Evolutionary conservation across 2,797 vertebrate genomes (phyloP).

Genomic region (Cephalopachus bancanus): DNA sequence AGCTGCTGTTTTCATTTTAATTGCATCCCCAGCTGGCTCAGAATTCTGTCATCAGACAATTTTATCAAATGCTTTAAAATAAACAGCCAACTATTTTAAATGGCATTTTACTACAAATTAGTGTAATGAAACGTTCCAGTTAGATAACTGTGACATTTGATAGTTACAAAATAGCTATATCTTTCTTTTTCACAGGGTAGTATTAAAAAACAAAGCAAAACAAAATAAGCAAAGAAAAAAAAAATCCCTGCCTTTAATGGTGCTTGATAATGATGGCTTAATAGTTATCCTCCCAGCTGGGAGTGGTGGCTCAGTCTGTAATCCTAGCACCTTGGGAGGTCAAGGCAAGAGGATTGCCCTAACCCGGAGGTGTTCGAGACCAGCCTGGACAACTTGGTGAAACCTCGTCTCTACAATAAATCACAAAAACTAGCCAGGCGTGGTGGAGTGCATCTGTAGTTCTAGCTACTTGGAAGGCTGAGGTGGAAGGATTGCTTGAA

Average conservation of each 20-base stretch:
- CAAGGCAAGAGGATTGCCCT: no score
- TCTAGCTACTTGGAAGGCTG: no score
- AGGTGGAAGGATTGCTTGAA: no score
- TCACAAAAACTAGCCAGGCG: no score
- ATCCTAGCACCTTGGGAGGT: no score
- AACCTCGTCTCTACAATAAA: no score
- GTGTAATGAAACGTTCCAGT: background rate
- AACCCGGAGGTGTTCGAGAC: no score
- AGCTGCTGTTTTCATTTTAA: constrained; percentile 51
- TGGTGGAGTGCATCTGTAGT: no score
- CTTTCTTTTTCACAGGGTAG: background rate
- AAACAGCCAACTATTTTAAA: background rate
- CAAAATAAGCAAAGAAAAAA: background rate
- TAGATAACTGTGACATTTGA: background rate
- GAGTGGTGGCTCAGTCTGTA: no score
- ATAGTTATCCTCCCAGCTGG: background rate
- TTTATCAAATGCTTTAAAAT: constrained; percentile 31
- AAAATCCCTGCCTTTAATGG: background rate
- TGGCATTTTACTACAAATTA: background rate
- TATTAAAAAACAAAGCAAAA: background rate
- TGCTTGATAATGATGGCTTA: background rate
- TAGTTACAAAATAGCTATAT: background rate
- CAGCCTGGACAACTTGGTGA: no score
- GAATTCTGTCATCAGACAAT: background rate
- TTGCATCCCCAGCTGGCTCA: background rate